phyloP scores from a whole-genome alignment of 2,113 vertebrate genomes.

The Egretta garzetta region DNA sequence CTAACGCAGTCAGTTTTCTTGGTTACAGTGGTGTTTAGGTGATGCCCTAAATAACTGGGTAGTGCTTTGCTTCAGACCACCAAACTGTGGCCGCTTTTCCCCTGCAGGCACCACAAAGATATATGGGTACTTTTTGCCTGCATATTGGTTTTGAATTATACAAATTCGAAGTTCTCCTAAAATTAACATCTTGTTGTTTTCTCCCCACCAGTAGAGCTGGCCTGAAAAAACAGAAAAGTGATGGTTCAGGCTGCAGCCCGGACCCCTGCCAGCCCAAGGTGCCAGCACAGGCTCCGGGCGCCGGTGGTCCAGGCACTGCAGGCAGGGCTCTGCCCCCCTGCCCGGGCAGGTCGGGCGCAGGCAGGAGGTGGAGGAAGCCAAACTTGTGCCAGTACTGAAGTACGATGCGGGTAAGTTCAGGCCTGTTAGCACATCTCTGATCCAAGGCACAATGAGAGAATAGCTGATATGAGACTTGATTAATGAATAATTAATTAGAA shows the following conservation, averaged over 20 bases:
- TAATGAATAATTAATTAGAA: constrained; percentile 11
- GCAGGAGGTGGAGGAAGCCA: background rate
- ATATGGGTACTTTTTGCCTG: too few relatives aligned
- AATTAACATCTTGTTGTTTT: background rate
- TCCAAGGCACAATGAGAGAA: background rate
- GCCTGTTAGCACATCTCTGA: background rate
- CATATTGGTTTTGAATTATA: background rate
- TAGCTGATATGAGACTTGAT: background rate
- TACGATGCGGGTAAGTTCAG: accelerated
- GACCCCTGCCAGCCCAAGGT: background rate
- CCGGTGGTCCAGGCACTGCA: accelerated
- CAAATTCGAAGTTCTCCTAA: background rate
- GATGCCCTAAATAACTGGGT: background rate
- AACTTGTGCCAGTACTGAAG: background rate
- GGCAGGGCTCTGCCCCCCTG: background rate
- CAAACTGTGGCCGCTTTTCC: background rate
- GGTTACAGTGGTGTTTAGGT: accelerated
- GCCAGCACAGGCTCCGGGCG: background rate
- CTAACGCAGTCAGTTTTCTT: accelerated
- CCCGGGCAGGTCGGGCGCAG: background rate
- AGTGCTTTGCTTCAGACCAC: background rate
- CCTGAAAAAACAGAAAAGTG: background rate
- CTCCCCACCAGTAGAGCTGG: background rate
- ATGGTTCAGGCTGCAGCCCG: background rate
- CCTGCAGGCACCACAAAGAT: background rate